phyloP scores from a whole-genome alignment of 2,888 invertebrate species.

The Nudaria mundana region DNA sequence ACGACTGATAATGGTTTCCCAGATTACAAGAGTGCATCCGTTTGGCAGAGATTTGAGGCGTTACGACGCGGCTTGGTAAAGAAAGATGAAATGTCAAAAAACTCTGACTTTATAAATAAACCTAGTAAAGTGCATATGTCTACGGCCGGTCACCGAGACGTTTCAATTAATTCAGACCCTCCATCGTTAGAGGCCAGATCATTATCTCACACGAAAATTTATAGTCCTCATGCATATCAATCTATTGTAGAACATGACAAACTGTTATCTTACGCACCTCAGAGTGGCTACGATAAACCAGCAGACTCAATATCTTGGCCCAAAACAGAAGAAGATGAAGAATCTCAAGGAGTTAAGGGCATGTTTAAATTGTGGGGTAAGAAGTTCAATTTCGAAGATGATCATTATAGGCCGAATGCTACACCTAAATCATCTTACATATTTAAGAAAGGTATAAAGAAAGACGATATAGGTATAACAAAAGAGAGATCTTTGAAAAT shows the following conservation, averaged over 20 bases:
- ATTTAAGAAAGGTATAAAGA: conserved; percentile 24
- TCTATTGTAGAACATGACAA: conserved; percentile 3
- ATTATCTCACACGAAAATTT: conserved; percentile 46
- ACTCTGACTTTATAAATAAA: conserved; percentile 22
- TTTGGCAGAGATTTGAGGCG: conserved; percentile 57
- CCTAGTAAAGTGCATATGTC: conserved; percentile 32
- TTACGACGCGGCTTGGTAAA: conserved; percentile 47
- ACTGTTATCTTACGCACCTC: conserved; percentile 17
- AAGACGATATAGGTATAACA: conserved; percentile 24
- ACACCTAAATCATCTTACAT: conserved; percentile 27
- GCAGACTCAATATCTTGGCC: conserved; percentile 27
- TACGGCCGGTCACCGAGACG: conserved; percentile 47
- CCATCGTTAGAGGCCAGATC: conserved; percentile 59
- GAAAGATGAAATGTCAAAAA: conserved; percentile 47
- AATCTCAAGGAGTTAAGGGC: conserved; percentile 51
- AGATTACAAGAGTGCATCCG: conserved; percentile 50
- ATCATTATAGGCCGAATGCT: conserved; percentile 24
- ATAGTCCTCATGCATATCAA: conserved; percentile 27
- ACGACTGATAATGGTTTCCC: conserved; percentile 26
- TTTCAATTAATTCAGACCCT: conserved; percentile 60
- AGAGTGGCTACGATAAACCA: conserved; percentile 21
- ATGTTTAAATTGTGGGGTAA: conserved; percentile 69
- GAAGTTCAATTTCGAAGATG: conserved; percentile 59
- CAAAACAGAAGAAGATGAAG: conserved; percentile 36
- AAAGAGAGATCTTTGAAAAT: conserved; percentile 12